phyloP scores from a whole-genome alignment of 2,797 vertebrate species.

The Sebastiscus tertius region DNA sequence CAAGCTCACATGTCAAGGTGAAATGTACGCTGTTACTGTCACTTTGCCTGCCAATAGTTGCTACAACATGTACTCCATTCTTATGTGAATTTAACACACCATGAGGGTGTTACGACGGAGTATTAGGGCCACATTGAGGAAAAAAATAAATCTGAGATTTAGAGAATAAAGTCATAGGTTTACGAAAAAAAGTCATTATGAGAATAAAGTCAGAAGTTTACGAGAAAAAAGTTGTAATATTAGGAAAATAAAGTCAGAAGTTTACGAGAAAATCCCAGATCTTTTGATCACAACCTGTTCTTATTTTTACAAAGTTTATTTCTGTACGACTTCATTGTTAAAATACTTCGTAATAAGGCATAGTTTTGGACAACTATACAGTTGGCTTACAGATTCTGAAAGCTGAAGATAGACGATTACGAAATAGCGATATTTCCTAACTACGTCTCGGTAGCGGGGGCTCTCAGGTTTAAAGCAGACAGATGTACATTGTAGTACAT shows the following conservation, averaged over 20 bases:
- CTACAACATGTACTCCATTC: not conserved
- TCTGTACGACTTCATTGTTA: not conserved
- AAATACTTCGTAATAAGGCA: not conserved
- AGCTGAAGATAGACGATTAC: not conserved
- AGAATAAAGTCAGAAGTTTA: no score
- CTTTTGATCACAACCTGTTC: not conserved
- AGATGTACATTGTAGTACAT: no score
- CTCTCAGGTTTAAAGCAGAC: no score
- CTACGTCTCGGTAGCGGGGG: no score
- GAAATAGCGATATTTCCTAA: not conserved
- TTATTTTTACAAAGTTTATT: not conserved
- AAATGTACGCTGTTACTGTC: not conserved
- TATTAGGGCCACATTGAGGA: no score
- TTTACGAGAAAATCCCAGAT: no score
- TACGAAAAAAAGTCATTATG: no score
- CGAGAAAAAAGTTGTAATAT: no score
- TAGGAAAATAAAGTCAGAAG: no score
- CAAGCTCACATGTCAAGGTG: not conserved
- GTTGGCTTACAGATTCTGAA: not conserved
- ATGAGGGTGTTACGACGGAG: not conserved
- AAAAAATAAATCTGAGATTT: no score
- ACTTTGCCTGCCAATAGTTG: not conserved
- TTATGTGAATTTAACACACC: not conserved
- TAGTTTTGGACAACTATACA: not conserved
- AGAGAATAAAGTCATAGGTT: no score